These are phyloP conservation scores for Neodiprion virginianus DNA, from an alignment of 1,140 invertebrate species.

Conservation along the genomic window DNA sequence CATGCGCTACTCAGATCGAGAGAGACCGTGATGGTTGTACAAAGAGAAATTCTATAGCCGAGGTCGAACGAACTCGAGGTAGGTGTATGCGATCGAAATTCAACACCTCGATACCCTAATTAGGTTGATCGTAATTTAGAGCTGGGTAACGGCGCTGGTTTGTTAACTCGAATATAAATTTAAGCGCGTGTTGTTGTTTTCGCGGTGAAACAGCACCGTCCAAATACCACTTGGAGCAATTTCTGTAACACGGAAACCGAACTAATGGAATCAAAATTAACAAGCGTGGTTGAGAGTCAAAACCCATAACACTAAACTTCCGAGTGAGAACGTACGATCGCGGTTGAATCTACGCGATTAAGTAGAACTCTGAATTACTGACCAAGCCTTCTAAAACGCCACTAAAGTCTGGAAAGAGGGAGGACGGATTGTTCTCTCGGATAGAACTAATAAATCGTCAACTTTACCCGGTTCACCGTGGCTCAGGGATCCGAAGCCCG, in stretches of 20 bases:
- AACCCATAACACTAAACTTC: constrained; percentile 5
- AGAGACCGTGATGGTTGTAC: not conserved
- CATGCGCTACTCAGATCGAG: not conserved
- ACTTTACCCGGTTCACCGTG: not conserved
- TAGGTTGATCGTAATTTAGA: not conserved
- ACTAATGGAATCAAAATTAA: too few species aligned
- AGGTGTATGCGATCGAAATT: too few species aligned
- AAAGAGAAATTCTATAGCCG: not conserved
- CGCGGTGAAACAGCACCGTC: not conserved
- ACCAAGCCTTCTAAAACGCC: not conserved
- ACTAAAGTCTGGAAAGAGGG: not conserved
- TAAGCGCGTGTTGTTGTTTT: too few species aligned
- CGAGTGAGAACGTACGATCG: not conserved
- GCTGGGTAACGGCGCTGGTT: not conserved
- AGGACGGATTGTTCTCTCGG: not conserved
- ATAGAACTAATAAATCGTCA: not conserved
- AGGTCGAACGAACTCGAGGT: not conserved
- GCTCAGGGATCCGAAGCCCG: not conserved
- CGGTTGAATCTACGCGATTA: not conserved
- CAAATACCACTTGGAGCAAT: too few species aligned
- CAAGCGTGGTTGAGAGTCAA: not conserved
- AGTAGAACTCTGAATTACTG: constrained; percentile 5
- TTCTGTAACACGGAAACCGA: too few species aligned
- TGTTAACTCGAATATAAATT: not conserved
- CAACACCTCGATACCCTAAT: too few species aligned